phyloP scores from a whole-genome alignment of 2,888 invertebrate species.

The Aspidiotus rigidus region DNA sequence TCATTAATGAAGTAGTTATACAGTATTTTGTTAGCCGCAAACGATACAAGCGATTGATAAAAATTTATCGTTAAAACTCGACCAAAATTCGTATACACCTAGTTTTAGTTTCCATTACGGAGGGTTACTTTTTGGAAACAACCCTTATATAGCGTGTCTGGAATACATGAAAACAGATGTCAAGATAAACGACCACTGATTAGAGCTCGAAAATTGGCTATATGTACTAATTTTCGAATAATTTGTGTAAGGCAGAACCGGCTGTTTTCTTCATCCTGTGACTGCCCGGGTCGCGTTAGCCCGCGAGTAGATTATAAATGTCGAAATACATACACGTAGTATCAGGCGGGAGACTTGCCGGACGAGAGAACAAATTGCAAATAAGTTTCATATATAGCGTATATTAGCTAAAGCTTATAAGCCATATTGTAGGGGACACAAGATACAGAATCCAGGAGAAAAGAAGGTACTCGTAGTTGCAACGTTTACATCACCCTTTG shows the following conservation, averaged over 20 bases:
- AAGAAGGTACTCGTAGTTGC: too few relatives aligned
- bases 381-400: too few relatives aligned
- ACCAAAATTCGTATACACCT: conserved; percentile 7
- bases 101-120: background rate
- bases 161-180: conserved; percentile 23
- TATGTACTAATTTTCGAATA: conserved; percentile 15
- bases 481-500: too few relatives aligned
- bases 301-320: too few relatives aligned
- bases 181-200: conserved; percentile 30
- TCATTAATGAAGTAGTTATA: conserved; percentile 24
- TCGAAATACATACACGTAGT: too few relatives aligned
- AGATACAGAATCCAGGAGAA: too few relatives aligned
- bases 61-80: conserved; percentile 4
- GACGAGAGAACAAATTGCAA: too few relatives aligned
- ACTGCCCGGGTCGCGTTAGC: too few relatives aligned
- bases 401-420: too few relatives aligned
- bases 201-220: conserved; percentile 16
- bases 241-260: conserved; percentile 22
- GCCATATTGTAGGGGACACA: too few relatives aligned
- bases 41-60: conserved; percentile 19
- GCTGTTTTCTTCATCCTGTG: background rate
- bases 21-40: conserved; percentile 9
- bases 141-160: conserved; percentile 20
- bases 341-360: too few relatives aligned
- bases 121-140: background rate